Percentiles rank a stretch among this genome's conserved stretches.
Evolutionary conservation across 2,888 invertebrate species (phyloP).

Genomic region (Copidosoma aretas): DNA sequence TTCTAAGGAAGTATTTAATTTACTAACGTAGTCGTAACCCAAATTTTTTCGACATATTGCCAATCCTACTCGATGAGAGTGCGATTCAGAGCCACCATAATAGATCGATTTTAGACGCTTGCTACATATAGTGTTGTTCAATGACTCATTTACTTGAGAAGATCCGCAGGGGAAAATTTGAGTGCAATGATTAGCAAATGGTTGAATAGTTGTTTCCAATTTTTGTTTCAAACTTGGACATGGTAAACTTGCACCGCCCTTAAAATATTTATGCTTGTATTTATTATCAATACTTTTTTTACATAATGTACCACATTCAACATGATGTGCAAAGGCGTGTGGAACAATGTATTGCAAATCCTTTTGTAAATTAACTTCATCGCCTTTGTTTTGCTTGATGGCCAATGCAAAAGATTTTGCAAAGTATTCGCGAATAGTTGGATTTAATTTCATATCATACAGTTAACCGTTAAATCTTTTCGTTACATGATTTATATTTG

Average conservation of each 20-base stretch:
- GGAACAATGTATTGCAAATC: slow-evolving; percentile 7
- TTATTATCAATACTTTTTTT: slow-evolving; percentile 6
- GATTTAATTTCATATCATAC: slow-evolving; percentile 5
- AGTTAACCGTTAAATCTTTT: slow-evolving; percentile 9
- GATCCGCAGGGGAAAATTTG: slow-evolving; percentile 34
- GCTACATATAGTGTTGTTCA: slow-evolving; percentile 29
- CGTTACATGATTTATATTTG: not conserved
- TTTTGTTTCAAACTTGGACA: slow-evolving; percentile 10
- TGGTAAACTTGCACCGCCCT: slow-evolving; percentile 28
- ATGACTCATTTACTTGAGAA: slow-evolving; percentile 40
- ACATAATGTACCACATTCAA: slow-evolving; percentile 27
- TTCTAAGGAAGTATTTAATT: slow-evolving; percentile 13
- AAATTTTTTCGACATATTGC: slow-evolving; percentile 22
- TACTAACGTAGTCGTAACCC: too few relatives aligned
- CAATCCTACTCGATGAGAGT: slow-evolving; percentile 27
- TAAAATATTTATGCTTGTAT: slow-evolving; percentile 19
- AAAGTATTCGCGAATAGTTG: not conserved
- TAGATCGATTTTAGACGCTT: slow-evolving; percentile 35
- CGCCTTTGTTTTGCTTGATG: not conserved
- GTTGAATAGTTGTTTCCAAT: slow-evolving; percentile 27
- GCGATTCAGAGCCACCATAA: slow-evolving; percentile 39
- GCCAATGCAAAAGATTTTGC: not conserved
- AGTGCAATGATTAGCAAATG: slow-evolving; percentile 16
- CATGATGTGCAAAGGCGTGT: slow-evolving; percentile 32
- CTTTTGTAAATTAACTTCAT: not conserved